phyloP scores from a whole-genome alignment of 2,888 invertebrate species.

The Elgonia sp. region DNA sequence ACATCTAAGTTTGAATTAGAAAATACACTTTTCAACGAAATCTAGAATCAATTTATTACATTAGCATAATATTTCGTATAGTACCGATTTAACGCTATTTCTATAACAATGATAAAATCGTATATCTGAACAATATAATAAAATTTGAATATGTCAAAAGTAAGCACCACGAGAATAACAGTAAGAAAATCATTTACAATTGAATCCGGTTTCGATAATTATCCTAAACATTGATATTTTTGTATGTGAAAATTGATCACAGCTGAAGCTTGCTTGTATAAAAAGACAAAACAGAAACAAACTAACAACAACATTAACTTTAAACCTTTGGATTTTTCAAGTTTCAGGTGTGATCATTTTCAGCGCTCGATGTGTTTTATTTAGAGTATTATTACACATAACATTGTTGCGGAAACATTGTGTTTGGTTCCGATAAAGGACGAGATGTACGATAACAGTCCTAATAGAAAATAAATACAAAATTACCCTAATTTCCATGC shows the following conservation, averaged over 20 bases:
- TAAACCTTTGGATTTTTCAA: background rate
- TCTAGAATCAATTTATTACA: background rate
- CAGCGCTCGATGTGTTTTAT: constrained; percentile 23
- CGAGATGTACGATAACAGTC: constrained; percentile 4
- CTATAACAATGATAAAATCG: constrained; percentile 2
- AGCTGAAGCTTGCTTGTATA: constrained; percentile 13
- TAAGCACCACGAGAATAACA: background rate
- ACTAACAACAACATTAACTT: background rate
- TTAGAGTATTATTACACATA: constrained; percentile 41
- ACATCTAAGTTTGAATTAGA: background rate
- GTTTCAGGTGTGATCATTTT: constrained; percentile 12
- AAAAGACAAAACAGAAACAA: background rate
- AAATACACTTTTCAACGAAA: background rate
- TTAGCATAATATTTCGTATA: background rate
- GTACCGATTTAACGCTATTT: constrained; percentile 9
- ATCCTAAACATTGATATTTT: too few species aligned
- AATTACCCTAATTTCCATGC: too few species aligned
- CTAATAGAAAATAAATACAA: too few species aligned
- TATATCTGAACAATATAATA: constrained; percentile 24
- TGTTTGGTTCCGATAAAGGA: constrained; percentile 17
- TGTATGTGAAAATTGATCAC: too few species aligned
- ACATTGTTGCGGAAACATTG: constrained; percentile 31
- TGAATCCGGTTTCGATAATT: constrained; percentile 13
- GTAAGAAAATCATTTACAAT: background rate
- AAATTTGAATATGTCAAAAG: constrained; percentile 39